phyloP scores from a whole-genome alignment of 2,888 invertebrate species.

The Macrophya annulata region DNA sequence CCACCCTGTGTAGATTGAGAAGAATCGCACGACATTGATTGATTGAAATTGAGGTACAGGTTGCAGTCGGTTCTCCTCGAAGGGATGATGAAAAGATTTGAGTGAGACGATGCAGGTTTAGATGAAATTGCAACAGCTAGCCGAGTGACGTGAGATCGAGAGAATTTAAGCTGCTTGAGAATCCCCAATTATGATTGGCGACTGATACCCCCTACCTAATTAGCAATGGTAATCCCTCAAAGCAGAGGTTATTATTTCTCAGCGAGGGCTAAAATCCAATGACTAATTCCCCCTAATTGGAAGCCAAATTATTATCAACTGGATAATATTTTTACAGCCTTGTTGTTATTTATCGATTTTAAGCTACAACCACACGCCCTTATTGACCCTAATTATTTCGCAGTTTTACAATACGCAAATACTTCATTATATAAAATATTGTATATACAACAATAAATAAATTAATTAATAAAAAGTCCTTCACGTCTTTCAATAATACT shows the following conservation, averaged over 20 bases:
- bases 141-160: not conserved
- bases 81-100: conserved; percentile 37
- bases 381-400: conserved; percentile 33
- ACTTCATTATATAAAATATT: not conserved
- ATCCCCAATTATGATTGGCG: conserved; percentile 55
- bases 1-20: conserved; percentile 18
- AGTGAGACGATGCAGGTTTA: not conserved
- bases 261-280: conserved; percentile 22
- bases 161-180: conserved; percentile 49
- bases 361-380: not conserved
- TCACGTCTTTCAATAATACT: conserved; percentile 17
- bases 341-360: conserved; percentile 29
- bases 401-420: not conserved
- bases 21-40: conserved; percentile 31
- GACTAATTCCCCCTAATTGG: conserved; percentile 57
- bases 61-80: conserved; percentile 17
- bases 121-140: conserved; percentile 16
- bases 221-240: conserved; percentile 54
- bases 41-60: conserved; percentile 38
- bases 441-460: not conserved
- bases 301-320: conserved; percentile 47
- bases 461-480: not conserved
- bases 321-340: conserved; percentile 21
- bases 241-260: conserved; percentile 52
- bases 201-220: conserved; percentile 50